phyloP scores from a whole-genome alignment of 2,113 vertebrate genomes.

The Brachyistius frenatus region DNA sequence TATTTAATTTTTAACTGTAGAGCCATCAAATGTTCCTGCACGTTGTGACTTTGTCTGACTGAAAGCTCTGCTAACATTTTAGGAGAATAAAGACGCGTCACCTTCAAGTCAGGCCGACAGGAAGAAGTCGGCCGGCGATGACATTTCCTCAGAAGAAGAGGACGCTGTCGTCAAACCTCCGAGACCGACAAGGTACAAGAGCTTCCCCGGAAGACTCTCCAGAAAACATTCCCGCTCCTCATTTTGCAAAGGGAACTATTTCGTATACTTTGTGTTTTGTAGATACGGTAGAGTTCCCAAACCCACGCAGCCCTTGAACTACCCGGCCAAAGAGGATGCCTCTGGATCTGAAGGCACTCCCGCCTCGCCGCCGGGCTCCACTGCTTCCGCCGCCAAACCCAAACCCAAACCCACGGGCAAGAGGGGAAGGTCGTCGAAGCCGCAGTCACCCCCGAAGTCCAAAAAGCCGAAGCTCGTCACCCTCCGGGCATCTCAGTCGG shows the following conservation, averaged over 20 bases:
- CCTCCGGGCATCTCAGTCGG: slow-evolving; percentile 87
- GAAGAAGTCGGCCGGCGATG: slow-evolving; percentile 21
- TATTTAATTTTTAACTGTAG: not conserved
- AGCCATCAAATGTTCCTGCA: not conserved
- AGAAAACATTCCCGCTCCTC: not conserved
- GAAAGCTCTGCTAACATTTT: not conserved
- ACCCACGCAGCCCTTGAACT: slow-evolving; percentile 73
- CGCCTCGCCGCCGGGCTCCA: slow-evolving; percentile 1
- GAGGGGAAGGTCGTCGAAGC: slow-evolving; percentile 79
- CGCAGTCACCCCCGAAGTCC: slow-evolving; percentile 58
- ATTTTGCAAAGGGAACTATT: no score
- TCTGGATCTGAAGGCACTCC: slow-evolving; percentile 38
- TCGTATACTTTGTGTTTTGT: slow-evolving; percentile 11
- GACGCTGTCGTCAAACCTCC: slow-evolving; percentile 55
- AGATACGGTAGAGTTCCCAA: slow-evolving; percentile 83
- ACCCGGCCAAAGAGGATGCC: slow-evolving; percentile 69
- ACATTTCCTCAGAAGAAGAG: slow-evolving; percentile 65
- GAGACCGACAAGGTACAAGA: slow-evolving; percentile 75
- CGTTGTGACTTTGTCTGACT: not conserved
- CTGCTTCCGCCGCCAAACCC: slow-evolving; percentile 34
- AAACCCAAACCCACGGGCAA: slow-evolving; percentile 49
- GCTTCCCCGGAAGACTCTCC: not conserved
- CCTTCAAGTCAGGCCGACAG: slow-evolving; percentile 15
- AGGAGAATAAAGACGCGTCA: slow-evolving; percentile 59
- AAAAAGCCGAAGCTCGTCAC: slow-evolving; percentile 88